phyloP scores from a whole-genome alignment of 2,113 vertebrate species.

The Cavia porcellus region DNA sequence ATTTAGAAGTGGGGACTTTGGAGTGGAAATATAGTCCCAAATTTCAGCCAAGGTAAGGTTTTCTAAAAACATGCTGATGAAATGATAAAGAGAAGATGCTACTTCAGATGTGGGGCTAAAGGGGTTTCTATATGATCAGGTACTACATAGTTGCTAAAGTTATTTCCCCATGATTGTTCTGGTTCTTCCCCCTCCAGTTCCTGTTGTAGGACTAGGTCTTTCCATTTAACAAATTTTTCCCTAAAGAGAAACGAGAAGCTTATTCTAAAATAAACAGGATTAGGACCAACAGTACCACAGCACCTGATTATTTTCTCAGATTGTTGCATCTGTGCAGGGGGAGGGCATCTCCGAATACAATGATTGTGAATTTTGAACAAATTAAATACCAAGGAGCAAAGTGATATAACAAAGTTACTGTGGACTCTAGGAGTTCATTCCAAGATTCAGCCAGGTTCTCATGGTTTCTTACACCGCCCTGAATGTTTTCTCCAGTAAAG shows the following conservation, averaged over 20 bases:
- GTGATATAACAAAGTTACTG: neutral
- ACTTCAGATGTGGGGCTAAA: neutral
- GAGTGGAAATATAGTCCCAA: neutral
- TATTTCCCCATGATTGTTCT: neutral
- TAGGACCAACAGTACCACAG: neutral
- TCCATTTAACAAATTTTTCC: conserved; percentile 19
- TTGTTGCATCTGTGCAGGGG: neutral
- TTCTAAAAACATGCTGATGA: neutral
- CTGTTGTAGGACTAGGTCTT: neutral
- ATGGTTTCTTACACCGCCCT: neutral
- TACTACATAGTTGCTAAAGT: conserved; percentile 15
- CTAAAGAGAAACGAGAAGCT: conserved; percentile 57
- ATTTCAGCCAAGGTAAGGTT: neutral
- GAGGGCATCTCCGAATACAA: conserved; percentile 29
- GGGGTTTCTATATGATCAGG: neutral
- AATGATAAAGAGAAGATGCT: neutral
- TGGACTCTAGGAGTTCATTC: neutral
- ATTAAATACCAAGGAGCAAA: conserved; percentile 35
- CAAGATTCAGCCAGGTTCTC: neutral
- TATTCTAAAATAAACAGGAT: conserved; percentile 46
- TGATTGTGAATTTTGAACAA: conserved; percentile 32
- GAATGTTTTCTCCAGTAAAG: neutral
- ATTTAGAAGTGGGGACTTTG: conserved; percentile 4
- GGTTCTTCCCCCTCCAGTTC: neutral
- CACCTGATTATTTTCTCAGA: conserved; percentile 52